phyloP scores from a whole-genome alignment of 2,113 vertebrate species.

The Lutjanus erythropterus region DNA sequence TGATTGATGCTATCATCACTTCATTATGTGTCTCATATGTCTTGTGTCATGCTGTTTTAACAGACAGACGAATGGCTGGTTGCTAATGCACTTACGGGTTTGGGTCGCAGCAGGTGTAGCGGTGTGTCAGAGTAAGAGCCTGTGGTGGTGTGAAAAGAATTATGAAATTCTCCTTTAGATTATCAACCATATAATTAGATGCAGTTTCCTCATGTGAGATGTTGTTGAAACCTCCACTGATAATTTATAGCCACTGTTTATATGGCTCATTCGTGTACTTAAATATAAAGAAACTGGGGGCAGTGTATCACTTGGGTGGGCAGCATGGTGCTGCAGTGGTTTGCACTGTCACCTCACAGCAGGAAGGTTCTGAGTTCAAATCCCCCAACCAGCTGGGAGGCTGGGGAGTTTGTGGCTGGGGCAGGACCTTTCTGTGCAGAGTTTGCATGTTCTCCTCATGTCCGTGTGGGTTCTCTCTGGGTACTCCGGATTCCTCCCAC shows the following conservation, averaged over 20 bases:
- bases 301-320: too few species aligned
- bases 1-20: not conserved
- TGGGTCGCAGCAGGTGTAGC: not conserved
- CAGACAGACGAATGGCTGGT: constrained; percentile 1
- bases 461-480: too few species aligned
- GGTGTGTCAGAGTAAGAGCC: not conserved
- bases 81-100: not conserved
- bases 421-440: too few species aligned
- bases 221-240: not conserved
- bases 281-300: too few species aligned
- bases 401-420: too few species aligned
- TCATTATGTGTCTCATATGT: not conserved
- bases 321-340: too few species aligned
- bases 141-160: not conserved
- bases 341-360: too few species aligned
- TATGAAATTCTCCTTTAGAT: not conserved
- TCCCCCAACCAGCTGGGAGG: too few species aligned
- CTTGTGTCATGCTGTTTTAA: constrained; percentile 10
- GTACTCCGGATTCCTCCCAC: too few species aligned
- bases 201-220: not conserved
- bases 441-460: too few species aligned
- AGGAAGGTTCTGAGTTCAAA: too few species aligned
- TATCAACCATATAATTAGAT: not conserved
- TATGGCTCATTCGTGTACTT: not conserved
- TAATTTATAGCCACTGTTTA: not conserved